Base-by-base conservation (phyloP, 1,140 invertebrate genomes). In the Drosophila pandora region DNA sequence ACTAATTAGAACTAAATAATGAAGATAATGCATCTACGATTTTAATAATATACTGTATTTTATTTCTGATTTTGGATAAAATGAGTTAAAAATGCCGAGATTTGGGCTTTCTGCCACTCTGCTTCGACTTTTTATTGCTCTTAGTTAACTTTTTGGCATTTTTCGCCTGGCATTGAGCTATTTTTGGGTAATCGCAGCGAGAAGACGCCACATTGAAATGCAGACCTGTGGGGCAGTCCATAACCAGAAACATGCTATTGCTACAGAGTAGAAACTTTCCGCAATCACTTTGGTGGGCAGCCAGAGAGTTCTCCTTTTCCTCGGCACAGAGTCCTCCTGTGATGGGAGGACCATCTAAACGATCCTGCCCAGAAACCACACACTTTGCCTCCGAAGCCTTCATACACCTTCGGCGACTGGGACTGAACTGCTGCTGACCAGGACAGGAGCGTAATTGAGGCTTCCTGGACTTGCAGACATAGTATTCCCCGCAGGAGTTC, bases 101-200 rank as follows among this genome's bases (percentile, higher is more conserved):
- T 30, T 64, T 62, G 22, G 41, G 23, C 23, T 70, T 52, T 6
- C 60, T 30, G 10, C 8, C 25, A 30, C 13, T 30, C 30, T 43
- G 62, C 61, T 64, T 54, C 28, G 43, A 23, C 34, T 69, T 76
- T 3, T 8, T 37, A 59, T 68, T 58, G 3, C 39, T 39, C 57
- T 85, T 70, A 8, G 28, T 39, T 34, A 28, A 7, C 22, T 72
- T 88, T 60, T 37, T 61, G 34, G 12, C 10, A 37, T 37, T 37
- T 4, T 23, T 47, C 1, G 58, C n/a, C 12, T 65, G 59, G n/a
- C 90, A 91, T 22, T 88, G 65, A 0, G 90, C 82, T 3, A 90
- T 52, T 23, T 73, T 76, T 3, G 90, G 82, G 62, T 91, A 91
- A 30, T 91, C 90, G 37, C 90, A 91, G 2, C 85, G 89, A 0